Percentiles rank a stretch among this genome's conserved stretches.
Evolutionary conservation across 2,113 vertebrate genomes (phyloP).

Genomic region (Gavia stellata): DNA sequence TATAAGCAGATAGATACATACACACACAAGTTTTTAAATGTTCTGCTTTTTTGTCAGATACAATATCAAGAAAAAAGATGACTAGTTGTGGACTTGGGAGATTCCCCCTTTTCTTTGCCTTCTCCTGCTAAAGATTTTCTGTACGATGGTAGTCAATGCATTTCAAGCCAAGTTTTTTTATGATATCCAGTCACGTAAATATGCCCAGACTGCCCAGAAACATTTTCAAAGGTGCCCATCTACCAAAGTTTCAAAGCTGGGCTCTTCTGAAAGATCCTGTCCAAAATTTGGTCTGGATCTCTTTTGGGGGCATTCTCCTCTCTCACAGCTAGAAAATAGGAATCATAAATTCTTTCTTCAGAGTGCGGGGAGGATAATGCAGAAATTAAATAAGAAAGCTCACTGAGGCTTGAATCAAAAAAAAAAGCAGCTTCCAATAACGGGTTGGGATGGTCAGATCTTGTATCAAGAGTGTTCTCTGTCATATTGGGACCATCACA

Average conservation of each 20-base stretch:
- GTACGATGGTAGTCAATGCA: neutral
- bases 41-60: neutral
- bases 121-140: neutral
- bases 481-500: neutral
- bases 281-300: neutral
- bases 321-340: neutral
- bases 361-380: neutral
- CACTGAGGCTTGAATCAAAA: neutral
- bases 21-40: neutral
- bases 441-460: neutral
- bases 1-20: neutral
- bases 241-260: neutral
- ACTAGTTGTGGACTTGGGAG: neutral
- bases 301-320: neutral
- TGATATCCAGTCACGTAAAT: neutral
- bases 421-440: neutral
- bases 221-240: neutral
- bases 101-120: neutral
- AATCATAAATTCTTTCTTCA: neutral
- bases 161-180: neutral
- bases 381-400: neutral
- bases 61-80: neutral
- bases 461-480: neutral
- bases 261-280: neutral
- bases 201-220: neutral